Evolutionary conservation across 2,797 vertebrate genomes (phyloP), one percentile per base, ranked within the genome.

Genomic region (Artibeus lituratus): DNA sequence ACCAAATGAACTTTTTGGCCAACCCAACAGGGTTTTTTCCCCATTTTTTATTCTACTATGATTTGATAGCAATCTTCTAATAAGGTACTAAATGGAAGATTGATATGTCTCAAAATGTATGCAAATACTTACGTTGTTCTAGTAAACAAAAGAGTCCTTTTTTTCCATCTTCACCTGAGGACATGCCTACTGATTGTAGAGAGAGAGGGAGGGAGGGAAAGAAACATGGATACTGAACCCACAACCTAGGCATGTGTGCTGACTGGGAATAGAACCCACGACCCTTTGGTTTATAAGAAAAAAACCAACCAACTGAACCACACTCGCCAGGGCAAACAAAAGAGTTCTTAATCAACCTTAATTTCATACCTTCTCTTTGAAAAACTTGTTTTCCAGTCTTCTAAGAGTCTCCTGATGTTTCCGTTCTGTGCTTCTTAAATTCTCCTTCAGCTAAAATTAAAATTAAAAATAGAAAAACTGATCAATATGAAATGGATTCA

Each of bases 281-380:
- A 65, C 32, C 32, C 62, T 65, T 65, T 65, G 62, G 62, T 65
- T 65, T 65, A 7, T 2, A 29, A n/a, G 62, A 65, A 2, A 14
- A 14, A 65, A 32, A 65, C 32, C 32, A n/a, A 65, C 62, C 32
- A 7, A 65, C 62, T 16, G 15, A 65, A 32, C 62, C 62, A n/a
- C 32, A n/a, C 14, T 29, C 6, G 5, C 62, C 62, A 65, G 62
- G 62, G 62, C 62, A 92, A 90, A 94, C 7, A 87, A 65, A 69
- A 59, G 18, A 95, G 73, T 91, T 87, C 55, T 76, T 94, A 90
- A 85, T 29, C 83, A 65, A 74, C 26, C 44, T 18, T 86, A 92
- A 96, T 47, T 86, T 53, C 78, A 9, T 98, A 99, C 99, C 99
- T 99, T 99, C 98, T 99, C 99, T 97, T 98, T 98, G 96, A 99